Conservation (phyloP, 2,113 vertebrate genomes). For the Triplophysa rosa region DNA sequence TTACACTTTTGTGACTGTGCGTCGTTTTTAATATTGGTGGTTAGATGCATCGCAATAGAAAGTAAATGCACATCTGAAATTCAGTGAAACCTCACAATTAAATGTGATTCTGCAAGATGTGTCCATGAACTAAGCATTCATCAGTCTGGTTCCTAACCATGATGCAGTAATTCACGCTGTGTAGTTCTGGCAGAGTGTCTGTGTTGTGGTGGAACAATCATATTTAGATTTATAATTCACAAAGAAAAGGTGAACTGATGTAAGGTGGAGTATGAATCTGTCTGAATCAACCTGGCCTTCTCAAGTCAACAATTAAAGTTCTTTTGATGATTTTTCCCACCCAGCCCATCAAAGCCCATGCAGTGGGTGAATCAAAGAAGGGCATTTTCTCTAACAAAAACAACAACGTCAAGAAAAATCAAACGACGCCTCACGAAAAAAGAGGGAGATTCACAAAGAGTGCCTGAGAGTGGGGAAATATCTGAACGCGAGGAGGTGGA, state of each 20-base stretch:
- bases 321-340: constrained; percentile 35
- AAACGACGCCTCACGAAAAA: constrained; percentile 54
- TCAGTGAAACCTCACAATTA: too few relatives aligned
- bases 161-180: too few relatives aligned
- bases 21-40: too few relatives aligned
- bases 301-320: constrained; percentile 34
- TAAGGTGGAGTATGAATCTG: background rate
- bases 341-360: constrained; percentile 41
- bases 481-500: constrained; percentile 68
- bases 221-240: background rate
- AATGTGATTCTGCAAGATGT: too few relatives aligned
- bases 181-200: background rate
- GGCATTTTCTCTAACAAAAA: constrained; percentile 42
- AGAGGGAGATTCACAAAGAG: constrained; percentile 56
- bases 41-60: too few relatives aligned
- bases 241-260: background rate
- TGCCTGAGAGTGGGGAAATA: constrained; percentile 51
- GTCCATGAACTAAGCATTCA: too few relatives aligned
- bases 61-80: too few relatives aligned
- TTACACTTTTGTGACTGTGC: too few relatives aligned
- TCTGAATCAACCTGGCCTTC: constrained; percentile 27
- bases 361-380: constrained; percentile 28
- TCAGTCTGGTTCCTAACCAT: too few relatives aligned
- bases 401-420: constrained; percentile 7
- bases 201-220: background rate